Base-by-base conservation (phyloP, 2,113 vertebrate species). In the Cheirogaleus medius region DNA sequence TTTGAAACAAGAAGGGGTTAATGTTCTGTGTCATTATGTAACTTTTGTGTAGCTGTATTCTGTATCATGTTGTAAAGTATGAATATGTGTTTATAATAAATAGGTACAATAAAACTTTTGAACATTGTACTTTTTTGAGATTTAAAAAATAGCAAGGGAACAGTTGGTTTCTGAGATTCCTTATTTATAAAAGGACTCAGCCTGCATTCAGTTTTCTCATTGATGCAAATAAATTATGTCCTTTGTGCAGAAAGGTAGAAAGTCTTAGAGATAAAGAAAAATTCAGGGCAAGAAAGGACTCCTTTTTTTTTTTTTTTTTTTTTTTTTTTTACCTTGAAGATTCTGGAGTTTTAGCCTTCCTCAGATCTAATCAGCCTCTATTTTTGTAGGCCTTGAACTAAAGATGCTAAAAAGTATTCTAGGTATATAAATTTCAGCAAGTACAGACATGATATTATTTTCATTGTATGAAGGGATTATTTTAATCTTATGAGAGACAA, bases 171-270 rank as follows among this genome's bases (percentile, higher is more conserved):
- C 37, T 58, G 86, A 60, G 49, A 13, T 80, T 52, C 68, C 2
- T 23, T 87, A 80, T 96, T 66, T 78, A 63, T 56, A 21, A 49
- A 37, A 81, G 47, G 63, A 56, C 14, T 87, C 20, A 3, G 5
- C 60, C 27, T 66, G 18, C 81, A 25, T 69, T 9, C 44, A 39
- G 3, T 97, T 96, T 91, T 97, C 95, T 97, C 97, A 96, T 96
- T 98, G 90, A 96, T 94, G 39, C 39, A 10, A 29, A 80, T 42
- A 92, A 97, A 95, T 85, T 63, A 71, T 25, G 34, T 91, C 91
- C 17, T 93, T 25, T 80, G 34, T 82, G 15, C 63, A 88, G 90
- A 76, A 91, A 78, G 21, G 27, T 90, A 95, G 74, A 90, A 80
- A 91, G 63, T 96, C 52, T 71, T 82, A 37, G 39, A 82, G 68